A percentile compares a stretch with the other conserved stretches of the same genome.
phyloP scores from a whole-genome alignment of 2,888 invertebrate genomes.

The Hypercompe scribonia region DNA sequence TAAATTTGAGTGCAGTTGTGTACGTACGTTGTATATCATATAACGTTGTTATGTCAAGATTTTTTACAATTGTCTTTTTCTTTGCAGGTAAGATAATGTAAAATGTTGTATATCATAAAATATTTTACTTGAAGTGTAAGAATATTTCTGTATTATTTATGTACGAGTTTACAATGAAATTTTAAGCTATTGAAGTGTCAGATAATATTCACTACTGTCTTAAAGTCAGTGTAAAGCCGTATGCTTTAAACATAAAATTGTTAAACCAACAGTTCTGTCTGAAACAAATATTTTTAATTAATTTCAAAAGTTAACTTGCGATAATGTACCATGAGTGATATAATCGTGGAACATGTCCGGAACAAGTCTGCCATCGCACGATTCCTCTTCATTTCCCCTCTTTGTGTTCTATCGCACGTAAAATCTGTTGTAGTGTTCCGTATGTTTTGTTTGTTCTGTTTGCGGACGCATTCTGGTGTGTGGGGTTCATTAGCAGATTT shows the following conservation, averaged over 20 bases:
- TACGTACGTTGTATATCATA: no score
- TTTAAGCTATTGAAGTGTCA: no score
- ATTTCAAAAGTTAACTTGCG: slow-evolving; percentile 12
- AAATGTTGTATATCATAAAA: no score
- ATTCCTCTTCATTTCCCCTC: slow-evolving; percentile 19
- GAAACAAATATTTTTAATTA: slow-evolving; percentile 11
- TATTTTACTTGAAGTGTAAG: no score
- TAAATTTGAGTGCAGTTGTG: no score
- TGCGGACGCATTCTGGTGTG: not conserved
- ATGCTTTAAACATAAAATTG: not conserved
- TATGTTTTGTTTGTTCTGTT: not conserved
- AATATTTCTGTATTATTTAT: no score
- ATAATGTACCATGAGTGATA: not conserved
- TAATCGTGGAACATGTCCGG: slow-evolving; percentile 12
- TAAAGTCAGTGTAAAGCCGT: no score
- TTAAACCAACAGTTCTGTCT: not conserved
- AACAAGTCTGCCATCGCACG: slow-evolving; percentile 8
- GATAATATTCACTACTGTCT: not conserved
- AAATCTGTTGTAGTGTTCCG: slow-evolving; percentile 10
- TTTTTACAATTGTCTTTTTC: no score
- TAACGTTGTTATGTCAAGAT: no score
- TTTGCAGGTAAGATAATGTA: no score
- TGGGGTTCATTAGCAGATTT: not conserved
- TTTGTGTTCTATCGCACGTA: slow-evolving; percentile 19
- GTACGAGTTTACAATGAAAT: no score